Evolutionary conservation across 2,888 invertebrate genomes (phyloP), one percentile per base, ranked within the genome.

Genomic region (Pristionchus japonicus): DNA sequence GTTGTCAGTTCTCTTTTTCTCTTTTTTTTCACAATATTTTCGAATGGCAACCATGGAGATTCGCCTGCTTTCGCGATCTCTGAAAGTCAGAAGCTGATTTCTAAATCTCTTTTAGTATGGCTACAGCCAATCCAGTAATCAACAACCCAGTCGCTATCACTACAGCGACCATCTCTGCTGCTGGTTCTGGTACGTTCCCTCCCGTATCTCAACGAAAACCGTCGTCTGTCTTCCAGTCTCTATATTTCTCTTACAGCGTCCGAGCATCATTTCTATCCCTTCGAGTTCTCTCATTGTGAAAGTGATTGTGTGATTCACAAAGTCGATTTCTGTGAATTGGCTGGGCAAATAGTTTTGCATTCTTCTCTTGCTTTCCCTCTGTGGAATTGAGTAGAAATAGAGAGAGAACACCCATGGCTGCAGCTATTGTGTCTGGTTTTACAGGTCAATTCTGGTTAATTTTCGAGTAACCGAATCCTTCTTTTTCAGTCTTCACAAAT

Each of bases 401-500:
- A 40, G 40, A 74, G 74, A 9, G 74, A 74, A 40, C 13, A 74
- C 11, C 3, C 7, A 74, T 74, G 74, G 37, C 74, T 7, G 40
- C 74, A 17, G 40, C 74, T 23, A 74, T 74, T 67, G 31, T 67
- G 37, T 31, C 74, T 20, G 7, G 40, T 74, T 31, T 74, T 23
- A 74, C 74, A 74, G 74, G 74, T 74, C 23, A 40, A 9, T 74
- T 64, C 31, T 64, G 23, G 23, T 40, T 37, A 7, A 37, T 40
- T 40, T 40, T 40, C 23, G 23, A 37, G 3, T 13, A 23, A 37
- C 40, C 40, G 40, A 40, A 20, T 1, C 1, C 74, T 91, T 91
- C 17, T 91, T 92, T 87, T 74, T 3, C 77, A 77, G 92, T 91
- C 7, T 92, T 92, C 88, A 91, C 90, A 77, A 92, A 92, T 52